Conservation (phyloP, 2,888 invertebrate genomes). For the Pachydiplax longipennis region DNA sequence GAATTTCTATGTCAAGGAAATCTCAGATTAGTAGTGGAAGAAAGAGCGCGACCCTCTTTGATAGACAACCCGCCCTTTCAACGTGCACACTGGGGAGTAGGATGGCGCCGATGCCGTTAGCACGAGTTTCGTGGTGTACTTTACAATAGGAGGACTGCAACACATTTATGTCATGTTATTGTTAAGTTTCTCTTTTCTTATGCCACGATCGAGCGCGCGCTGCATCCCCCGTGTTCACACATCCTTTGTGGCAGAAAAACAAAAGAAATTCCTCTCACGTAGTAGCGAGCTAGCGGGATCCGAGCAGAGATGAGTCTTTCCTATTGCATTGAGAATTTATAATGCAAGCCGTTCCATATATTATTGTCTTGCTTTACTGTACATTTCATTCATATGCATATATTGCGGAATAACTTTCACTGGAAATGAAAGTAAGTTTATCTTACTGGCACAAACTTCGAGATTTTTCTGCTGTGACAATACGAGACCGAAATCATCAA, state of each 20-base stretch:
- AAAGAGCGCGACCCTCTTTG: too few relatives aligned
- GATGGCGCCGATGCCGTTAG: not conserved
- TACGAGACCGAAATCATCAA: too few relatives aligned
- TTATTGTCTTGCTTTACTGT: not conserved
- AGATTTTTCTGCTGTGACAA: too few relatives aligned
- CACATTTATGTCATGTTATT: not conserved
- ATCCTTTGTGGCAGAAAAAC: not conserved
- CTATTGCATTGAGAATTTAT: not conserved
- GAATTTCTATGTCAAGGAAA: too few relatives aligned
- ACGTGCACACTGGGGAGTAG: not conserved
- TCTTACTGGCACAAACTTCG: too few relatives aligned
- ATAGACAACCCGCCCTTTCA: not conserved
- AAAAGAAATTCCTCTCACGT: not conserved
- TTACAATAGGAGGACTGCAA: not conserved
- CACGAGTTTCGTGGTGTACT: not conserved
- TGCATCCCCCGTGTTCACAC: not conserved
- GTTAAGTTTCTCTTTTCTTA: not conserved
- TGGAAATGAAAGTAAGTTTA: too few relatives aligned
- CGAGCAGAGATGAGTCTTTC: not conserved
- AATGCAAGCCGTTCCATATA: not conserved
- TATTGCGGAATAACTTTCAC: too few relatives aligned
- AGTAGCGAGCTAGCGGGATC: not conserved
- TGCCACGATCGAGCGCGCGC: not conserved
- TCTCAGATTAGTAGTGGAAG: too few relatives aligned
- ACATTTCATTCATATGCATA: too few relatives aligned